phyloP scores from a whole-genome alignment of 2,113 vertebrate species.

The Crotalus helleri region DNA sequence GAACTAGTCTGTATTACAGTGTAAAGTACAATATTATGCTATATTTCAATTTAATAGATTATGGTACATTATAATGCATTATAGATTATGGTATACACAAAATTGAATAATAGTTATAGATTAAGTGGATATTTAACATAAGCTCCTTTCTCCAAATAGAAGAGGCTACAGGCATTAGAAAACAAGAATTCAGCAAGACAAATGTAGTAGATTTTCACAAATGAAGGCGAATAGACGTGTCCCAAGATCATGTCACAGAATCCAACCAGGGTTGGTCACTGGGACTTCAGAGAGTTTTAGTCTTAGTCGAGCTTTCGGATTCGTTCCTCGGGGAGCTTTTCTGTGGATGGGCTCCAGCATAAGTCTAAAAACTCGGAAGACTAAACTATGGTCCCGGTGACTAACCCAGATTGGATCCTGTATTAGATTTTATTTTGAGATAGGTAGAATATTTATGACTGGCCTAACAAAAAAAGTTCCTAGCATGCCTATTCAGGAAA shows the following conservation, averaged over 20 bases:
- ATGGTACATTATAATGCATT: background rate
- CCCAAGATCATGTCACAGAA: background rate
- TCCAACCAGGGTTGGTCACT: background rate
- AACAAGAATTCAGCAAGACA: conserved; percentile 21
- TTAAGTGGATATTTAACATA: conserved; percentile 28
- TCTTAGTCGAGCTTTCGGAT: background rate
- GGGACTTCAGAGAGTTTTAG: background rate
- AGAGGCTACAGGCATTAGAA: background rate
- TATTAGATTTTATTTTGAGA: conserved; percentile 42
- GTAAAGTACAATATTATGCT: background rate
- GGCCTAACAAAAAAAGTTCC: conserved; percentile 57
- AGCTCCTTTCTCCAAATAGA: conserved; percentile 33
- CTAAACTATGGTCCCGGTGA: background rate
- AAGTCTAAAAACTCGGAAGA: background rate
- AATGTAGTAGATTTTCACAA: conserved; percentile 11
- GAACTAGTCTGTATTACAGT: background rate
- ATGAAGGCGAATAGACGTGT: background rate
- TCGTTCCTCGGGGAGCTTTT: background rate
- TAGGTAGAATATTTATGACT: conserved; percentile 62
- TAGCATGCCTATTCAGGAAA: conserved; percentile 49
- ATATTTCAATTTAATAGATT: background rate
- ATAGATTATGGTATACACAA: background rate
- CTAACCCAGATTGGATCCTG: background rate
- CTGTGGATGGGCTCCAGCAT: background rate
- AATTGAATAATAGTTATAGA: background rate